Evolutionary conservation across 2,797 vertebrate genomes (phyloP).

Genomic region (Acestrorhynchus altus): DNA sequence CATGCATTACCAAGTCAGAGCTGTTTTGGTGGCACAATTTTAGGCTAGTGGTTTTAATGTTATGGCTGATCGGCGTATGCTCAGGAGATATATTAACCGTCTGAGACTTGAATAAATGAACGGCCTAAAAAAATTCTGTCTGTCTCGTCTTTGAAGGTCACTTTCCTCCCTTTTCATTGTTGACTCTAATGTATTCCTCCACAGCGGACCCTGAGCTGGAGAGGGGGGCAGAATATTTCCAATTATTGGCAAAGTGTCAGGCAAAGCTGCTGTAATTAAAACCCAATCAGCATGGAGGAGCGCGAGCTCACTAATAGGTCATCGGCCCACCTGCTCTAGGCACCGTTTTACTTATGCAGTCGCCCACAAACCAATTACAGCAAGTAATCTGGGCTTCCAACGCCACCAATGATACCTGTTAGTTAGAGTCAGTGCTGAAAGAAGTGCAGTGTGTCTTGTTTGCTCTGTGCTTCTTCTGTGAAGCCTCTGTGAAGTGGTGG

Average conservation of each 20-base stretch:
- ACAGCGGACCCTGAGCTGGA: slow-evolving; percentile 46
- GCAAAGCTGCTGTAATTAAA: slow-evolving; percentile 63
- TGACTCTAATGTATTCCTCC: slow-evolving; percentile 63
- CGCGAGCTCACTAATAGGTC: slow-evolving; percentile 54
- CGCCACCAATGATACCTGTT: slow-evolving; percentile 29
- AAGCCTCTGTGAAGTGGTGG: neutral
- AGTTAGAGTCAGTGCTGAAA: neutral
- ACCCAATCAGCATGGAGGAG: slow-evolving; percentile 57
- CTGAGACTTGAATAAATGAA: slow-evolving; percentile 40
- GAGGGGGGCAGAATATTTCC: slow-evolving; percentile 61
- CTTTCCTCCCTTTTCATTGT: slow-evolving; percentile 48
- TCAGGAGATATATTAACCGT: slow-evolving; percentile 42
- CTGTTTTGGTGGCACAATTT: no score
- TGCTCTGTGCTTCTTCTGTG: neutral
- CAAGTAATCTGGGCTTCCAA: slow-evolving; percentile 34
- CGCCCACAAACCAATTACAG: slow-evolving; percentile 34
- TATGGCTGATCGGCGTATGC: no score
- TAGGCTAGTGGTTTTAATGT: no score
- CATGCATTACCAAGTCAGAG: no score
- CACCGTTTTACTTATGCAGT: slow-evolving; percentile 33
- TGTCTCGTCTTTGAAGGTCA: slow-evolving; percentile 59
- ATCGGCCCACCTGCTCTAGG: slow-evolving; percentile 49
- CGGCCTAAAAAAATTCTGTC: slow-evolving; percentile 31
- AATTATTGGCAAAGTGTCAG: slow-evolving; percentile 66
- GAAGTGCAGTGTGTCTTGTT: slow-evolving; percentile 5